phyloP scores from a whole-genome alignment of 1,140 invertebrate species.

The Megalonaias nervosa region DNA sequence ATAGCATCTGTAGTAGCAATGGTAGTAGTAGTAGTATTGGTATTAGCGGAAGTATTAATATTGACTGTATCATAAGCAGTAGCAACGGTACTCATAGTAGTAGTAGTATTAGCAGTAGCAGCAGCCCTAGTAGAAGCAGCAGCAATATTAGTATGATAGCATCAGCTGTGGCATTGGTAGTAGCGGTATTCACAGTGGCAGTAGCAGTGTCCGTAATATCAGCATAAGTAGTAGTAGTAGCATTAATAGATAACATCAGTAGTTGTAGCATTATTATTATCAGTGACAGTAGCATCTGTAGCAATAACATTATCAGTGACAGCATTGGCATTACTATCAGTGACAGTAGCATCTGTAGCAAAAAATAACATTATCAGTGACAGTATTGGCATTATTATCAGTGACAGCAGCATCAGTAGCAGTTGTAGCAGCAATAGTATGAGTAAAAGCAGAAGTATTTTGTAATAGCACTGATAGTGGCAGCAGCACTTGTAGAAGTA shows the following conservation, averaged over 20 bases:
- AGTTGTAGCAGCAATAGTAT: too few species aligned
- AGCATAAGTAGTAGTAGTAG: neutral
- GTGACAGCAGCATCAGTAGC: too few species aligned
- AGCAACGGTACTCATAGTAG: neutral
- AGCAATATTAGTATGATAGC: neutral
- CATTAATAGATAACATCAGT: neutral
- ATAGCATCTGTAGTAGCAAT: too few species aligned
- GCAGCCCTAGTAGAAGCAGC: neutral
- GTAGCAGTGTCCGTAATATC: neutral
- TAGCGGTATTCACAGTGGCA: neutral
- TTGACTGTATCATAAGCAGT: neutral
- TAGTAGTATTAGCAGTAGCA: conserved; percentile 1
- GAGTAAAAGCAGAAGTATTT: too few species aligned
- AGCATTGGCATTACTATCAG: too few species aligned
- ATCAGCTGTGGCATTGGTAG: neutral
- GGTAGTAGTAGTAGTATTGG: neutral
- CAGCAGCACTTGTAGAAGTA: too few species aligned
- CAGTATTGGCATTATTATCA: too few species aligned
- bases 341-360: too few species aligned
- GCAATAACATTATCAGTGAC: neutral
- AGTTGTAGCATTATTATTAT: neutral
- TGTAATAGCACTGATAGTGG: too few species aligned
- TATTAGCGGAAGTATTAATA: neutral
- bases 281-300: too few species aligned
- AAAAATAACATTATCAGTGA: too few species aligned